These are phyloP conservation scores for Erethizon dorsatum DNA, from an alignment of 2,797 vertebrate genomes.

Conservation along the genomic window DNA sequence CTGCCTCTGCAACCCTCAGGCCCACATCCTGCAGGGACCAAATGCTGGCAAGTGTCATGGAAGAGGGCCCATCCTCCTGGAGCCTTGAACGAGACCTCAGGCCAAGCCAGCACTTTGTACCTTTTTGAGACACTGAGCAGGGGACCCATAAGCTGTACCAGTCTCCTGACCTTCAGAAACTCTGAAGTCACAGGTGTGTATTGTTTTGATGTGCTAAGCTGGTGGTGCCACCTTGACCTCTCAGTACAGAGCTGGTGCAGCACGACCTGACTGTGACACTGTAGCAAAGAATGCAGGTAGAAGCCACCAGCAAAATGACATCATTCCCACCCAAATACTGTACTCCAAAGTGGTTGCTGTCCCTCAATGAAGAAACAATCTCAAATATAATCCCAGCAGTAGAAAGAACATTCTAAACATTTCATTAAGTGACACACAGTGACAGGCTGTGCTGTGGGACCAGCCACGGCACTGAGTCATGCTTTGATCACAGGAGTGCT, in stretches of 20 bases:
- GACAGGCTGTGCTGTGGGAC: slow-evolving; percentile 4
- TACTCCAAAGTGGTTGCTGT: not conserved
- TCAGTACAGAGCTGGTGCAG: not conserved
- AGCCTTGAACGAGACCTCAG: not conserved
- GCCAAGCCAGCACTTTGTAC: not conserved
- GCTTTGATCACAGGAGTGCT: not conserved
- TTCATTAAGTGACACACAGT: not conserved
- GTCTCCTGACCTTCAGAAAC: not conserved
- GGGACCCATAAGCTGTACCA: not conserved
- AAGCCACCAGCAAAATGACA: not conserved
- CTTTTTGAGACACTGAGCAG: not conserved
- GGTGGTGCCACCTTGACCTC: not conserved
- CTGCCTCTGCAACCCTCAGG: not conserved
- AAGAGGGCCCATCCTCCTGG: not conserved
- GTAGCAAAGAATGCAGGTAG: not conserved
- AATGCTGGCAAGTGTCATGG: not conserved
- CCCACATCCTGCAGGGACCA: too few species aligned
- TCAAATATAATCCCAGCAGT: not conserved
- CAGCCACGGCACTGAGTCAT: not conserved
- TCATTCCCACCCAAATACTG: not conserved
- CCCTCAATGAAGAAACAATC: not conserved
- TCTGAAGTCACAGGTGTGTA: not conserved
- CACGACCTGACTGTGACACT: not conserved
- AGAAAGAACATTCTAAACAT: not conserved
- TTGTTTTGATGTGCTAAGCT: not conserved